These are phyloP conservation scores for Bambusicola thoracicus DNA, from an alignment of 2,113 vertebrate species.

Conservation along the genomic window DNA sequence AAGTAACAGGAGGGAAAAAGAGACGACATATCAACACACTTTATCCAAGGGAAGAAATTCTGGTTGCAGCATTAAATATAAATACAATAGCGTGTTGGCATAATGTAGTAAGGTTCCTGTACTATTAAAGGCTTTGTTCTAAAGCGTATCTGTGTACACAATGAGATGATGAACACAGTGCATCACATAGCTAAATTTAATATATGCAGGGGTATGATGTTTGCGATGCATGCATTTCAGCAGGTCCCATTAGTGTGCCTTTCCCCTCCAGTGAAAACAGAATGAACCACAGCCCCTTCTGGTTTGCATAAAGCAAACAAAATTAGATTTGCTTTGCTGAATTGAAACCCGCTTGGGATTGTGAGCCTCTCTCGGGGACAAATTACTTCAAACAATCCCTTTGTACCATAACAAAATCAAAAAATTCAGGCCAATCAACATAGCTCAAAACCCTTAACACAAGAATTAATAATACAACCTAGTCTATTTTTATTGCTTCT, in stretches of 20 bases:
- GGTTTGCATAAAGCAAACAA: slow-evolving; percentile 99
- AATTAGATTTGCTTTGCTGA: slow-evolving; percentile 99
- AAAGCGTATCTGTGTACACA: slow-evolving; percentile 84
- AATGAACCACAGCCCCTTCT: slow-evolving; percentile 94
- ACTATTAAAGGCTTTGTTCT: slow-evolving; percentile 86
- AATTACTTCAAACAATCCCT: slow-evolving; percentile 99
- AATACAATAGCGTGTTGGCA: slow-evolving; percentile 82
- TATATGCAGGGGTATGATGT: slow-evolving; percentile 91
- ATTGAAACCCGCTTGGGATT: slow-evolving; percentile 99
- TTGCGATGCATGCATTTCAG: slow-evolving; percentile 91
- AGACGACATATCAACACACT: slow-evolving; percentile 63
- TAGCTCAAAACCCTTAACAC: slow-evolving; percentile 95
- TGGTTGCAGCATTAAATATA: slow-evolving; percentile 81
- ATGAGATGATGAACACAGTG: slow-evolving; percentile 87
- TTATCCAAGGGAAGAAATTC: slow-evolving; percentile 79
- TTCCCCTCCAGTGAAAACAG: slow-evolving; percentile 97
- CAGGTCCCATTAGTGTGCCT: slow-evolving; percentile 92
- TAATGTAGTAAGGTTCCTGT: slow-evolving; percentile 79
- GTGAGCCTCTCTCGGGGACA: slow-evolving; percentile 98
- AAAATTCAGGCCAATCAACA: slow-evolving; percentile 97
- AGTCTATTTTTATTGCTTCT: slow-evolving; percentile 90
- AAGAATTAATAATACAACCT: slow-evolving; percentile 99
- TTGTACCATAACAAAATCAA: slow-evolving; percentile 99
- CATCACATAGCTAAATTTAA: slow-evolving; percentile 89
- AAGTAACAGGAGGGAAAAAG: slow-evolving; percentile 66